Evolutionary conservation across 1,140 invertebrate species (phyloP).

Genomic region (Dreissena rostriformis): DNA sequence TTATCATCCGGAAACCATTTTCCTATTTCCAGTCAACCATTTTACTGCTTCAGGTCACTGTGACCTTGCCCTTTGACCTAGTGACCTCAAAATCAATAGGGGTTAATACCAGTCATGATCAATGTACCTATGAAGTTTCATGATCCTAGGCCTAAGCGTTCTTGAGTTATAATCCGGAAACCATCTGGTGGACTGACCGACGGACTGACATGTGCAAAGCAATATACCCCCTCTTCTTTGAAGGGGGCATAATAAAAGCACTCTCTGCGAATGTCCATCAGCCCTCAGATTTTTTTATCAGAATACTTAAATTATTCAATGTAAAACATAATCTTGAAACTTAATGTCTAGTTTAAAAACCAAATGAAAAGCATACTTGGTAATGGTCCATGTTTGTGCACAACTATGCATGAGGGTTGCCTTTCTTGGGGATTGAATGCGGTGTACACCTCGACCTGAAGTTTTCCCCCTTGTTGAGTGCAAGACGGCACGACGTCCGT

Average conservation of each 20-base stretch:
- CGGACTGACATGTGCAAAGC: neutral
- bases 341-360: no score
- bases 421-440: conserved; percentile 10
- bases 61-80: neutral
- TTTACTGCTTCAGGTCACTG: neutral
- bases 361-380: no score
- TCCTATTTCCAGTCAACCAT: no score
- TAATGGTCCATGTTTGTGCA: neutral
- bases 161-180: neutral
- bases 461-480: neutral
- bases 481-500: conserved; percentile 4
- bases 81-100: conserved; percentile 2
- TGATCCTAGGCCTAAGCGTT: neutral
- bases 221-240: no score
- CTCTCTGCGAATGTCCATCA: neutral
- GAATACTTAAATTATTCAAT: neutral
- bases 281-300: neutral
- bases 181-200: neutral
- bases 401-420: conserved; percentile 17
- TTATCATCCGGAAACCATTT: neutral
- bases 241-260: neutral
- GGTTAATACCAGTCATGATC: neutral
- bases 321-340: no score
- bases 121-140: neutral
- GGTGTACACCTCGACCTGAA: conserved; percentile 12